Evolutionary conservation across 2,113 vertebrate species (phyloP).

Genomic region (Apaloderma vittatum): DNA sequence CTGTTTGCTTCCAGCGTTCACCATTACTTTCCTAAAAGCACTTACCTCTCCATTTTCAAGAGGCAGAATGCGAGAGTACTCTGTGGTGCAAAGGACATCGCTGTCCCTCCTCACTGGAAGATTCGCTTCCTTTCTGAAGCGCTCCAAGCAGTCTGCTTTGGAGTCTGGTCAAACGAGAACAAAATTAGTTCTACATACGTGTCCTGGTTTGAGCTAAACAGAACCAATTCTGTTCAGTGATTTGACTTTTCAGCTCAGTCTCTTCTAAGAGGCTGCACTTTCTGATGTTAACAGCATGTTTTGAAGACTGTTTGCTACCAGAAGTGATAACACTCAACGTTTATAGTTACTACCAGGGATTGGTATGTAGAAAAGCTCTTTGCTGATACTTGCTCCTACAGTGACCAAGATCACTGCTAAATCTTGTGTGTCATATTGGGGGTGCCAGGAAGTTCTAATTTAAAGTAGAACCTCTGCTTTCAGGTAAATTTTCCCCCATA

Average conservation of each 20-base stretch:
- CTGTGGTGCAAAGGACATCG: conserved; percentile 89
- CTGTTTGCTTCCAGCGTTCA: neutral
- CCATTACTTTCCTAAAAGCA: neutral
- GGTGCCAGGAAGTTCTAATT: neutral
- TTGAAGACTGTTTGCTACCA: too few relatives aligned
- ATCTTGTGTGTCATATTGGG: too few relatives aligned
- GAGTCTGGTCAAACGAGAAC: conserved; percentile 80
- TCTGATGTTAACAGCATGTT: too few relatives aligned
- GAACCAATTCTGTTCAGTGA: too few relatives aligned
- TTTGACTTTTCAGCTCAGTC: too few relatives aligned
- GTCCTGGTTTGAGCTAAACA: too few relatives aligned
- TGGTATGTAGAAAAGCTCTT: too few relatives aligned
- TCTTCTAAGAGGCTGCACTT: too few relatives aligned
- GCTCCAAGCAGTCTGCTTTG: conserved; percentile 85
- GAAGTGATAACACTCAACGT: too few relatives aligned
- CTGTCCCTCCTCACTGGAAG: conserved; percentile 77
- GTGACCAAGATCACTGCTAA: too few relatives aligned
- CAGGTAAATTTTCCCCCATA: neutral
- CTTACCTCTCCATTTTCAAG: conserved; percentile 93
- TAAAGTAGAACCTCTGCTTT: neutral
- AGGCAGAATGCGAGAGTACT: conserved; percentile 90
- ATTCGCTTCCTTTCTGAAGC: conserved; percentile 85
- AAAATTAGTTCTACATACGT: neutral
- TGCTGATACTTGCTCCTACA: too few relatives aligned
- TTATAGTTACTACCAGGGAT: too few relatives aligned